These are phyloP conservation scores for Anthophora plumipes DNA, from an alignment of 2,888 invertebrate genomes.

Conservation along the genomic window DNA sequence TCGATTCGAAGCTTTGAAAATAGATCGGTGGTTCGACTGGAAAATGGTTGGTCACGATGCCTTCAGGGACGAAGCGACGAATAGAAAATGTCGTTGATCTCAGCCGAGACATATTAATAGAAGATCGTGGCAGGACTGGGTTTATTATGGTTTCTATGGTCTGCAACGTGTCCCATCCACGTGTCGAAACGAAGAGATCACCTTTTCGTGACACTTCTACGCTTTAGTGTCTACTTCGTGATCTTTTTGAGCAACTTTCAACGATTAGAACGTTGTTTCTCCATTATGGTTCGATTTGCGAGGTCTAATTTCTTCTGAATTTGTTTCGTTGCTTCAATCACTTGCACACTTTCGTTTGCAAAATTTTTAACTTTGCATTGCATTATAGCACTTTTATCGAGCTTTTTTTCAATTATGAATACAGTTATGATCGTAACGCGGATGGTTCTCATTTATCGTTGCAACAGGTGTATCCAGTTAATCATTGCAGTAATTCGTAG, in stretches of 20 bases:
- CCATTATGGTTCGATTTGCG: background rate
- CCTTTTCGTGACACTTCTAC: background rate
- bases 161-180: background rate
- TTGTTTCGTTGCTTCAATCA: too few relatives aligned
- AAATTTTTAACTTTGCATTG: background rate
- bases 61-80: background rate
- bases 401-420: background rate
- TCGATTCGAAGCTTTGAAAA: slow-evolving; percentile 30
- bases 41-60: background rate
- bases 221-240: background rate
- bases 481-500: background rate
- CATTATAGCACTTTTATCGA: too few relatives aligned
- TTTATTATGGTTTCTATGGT: slow-evolving; percentile 18
- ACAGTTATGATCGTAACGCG: background rate
- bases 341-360: background rate
- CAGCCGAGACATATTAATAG: slow-evolving; percentile 41
- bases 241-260: background rate
- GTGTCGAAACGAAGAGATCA: background rate
- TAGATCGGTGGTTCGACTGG: slow-evolving; percentile 11
- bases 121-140: slow-evolving; percentile 23
- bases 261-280: background rate
- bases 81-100: slow-evolving; percentile 11
- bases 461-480: background rate
- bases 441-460: background rate
- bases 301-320: background rate